phyloP scores from a whole-genome alignment of 2,888 invertebrate genomes.

The Melinopterus prodromus region DNA sequence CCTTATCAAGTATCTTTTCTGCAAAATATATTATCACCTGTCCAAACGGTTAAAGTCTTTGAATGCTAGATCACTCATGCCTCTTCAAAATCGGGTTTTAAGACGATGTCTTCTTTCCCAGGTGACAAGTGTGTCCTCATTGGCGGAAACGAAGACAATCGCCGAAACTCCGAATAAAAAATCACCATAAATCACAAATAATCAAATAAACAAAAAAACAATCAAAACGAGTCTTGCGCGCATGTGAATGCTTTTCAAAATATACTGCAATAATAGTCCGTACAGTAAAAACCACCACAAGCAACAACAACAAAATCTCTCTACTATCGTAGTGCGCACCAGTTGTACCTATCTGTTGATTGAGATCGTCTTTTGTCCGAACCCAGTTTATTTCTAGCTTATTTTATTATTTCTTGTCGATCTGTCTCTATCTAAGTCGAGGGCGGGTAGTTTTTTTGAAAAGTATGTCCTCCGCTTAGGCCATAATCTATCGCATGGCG shows the following conservation, averaged over 20 bases:
- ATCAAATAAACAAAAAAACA: slow-evolving; percentile 30
- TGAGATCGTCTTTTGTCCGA: slow-evolving; percentile 6
- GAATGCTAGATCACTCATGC: slow-evolving; percentile 9
- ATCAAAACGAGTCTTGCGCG: slow-evolving; percentile 20
- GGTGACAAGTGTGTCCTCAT: slow-evolving; percentile 85
- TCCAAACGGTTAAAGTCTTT: slow-evolving; percentile 5
- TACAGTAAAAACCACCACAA: slow-evolving; percentile 13
- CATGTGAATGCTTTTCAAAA: slow-evolving; percentile 29
- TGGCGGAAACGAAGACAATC: slow-evolving; percentile 75
- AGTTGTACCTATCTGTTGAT: not conserved
- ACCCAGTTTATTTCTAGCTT: slow-evolving; percentile 10
- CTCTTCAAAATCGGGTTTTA: slow-evolving; percentile 49
- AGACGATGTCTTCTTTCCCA: slow-evolving; percentile 70
- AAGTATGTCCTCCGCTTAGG: slow-evolving; percentile 65
- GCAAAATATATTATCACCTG: not conserved
- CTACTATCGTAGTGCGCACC: slow-evolving; percentile 10
- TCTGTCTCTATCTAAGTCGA: slow-evolving; percentile 15
- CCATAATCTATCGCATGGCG: slow-evolving; percentile 90
- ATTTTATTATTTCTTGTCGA: slow-evolving; percentile 12
- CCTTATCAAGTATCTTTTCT: not conserved
- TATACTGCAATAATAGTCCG: slow-evolving; percentile 1
- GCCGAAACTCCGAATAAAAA: slow-evolving; percentile 53
- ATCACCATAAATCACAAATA: slow-evolving; percentile 28
- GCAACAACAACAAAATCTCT: not conserved
- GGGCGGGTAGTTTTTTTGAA: slow-evolving; percentile 9